Evolutionary conservation across 2,797 vertebrate genomes (phyloP).

Genomic region (Leuciscus waleckii): DNA sequence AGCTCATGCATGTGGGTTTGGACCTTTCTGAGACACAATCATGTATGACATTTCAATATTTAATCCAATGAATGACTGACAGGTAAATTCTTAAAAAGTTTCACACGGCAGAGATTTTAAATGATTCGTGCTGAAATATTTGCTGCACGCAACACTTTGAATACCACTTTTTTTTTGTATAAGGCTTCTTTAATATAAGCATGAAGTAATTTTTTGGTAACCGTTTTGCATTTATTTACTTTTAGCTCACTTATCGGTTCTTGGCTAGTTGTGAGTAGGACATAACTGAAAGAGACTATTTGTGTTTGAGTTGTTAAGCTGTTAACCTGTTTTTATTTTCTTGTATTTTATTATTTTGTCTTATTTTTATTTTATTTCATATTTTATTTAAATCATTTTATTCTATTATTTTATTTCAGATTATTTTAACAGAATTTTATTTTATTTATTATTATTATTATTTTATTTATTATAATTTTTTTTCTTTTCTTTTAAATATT

Average conservation of each 20-base stretch:
- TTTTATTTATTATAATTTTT: background rate
- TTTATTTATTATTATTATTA: background rate
- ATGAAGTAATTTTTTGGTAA: background rate
- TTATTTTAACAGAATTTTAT: background rate
- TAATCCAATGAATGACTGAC: slow-evolving; percentile 41
- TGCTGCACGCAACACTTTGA: background rate
- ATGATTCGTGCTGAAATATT: slow-evolving; percentile 19
- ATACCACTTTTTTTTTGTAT: background rate
- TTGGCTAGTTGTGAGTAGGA: background rate
- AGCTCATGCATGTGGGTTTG: slow-evolving; percentile 37
- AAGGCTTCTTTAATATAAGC: background rate
- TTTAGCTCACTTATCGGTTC: background rate
- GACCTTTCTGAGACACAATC: slow-evolving; percentile 38
- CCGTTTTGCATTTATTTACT: background rate
- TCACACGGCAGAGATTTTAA: background rate
- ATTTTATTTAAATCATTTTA: background rate
- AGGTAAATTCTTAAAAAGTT: slow-evolving; percentile 12
- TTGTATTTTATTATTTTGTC: background rate
- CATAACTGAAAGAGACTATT: background rate
- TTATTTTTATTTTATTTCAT: background rate
- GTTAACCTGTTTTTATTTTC: background rate
- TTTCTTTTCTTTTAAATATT: too few species aligned
- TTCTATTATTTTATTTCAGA: background rate
- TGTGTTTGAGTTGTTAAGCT: background rate
- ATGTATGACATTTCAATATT: slow-evolving; percentile 43